Percentiles rank a stretch among this genome's conserved stretches.
Conservation (phyloP, 2,113 vertebrate species). For the Dascyllus trimaculatus region DNA sequence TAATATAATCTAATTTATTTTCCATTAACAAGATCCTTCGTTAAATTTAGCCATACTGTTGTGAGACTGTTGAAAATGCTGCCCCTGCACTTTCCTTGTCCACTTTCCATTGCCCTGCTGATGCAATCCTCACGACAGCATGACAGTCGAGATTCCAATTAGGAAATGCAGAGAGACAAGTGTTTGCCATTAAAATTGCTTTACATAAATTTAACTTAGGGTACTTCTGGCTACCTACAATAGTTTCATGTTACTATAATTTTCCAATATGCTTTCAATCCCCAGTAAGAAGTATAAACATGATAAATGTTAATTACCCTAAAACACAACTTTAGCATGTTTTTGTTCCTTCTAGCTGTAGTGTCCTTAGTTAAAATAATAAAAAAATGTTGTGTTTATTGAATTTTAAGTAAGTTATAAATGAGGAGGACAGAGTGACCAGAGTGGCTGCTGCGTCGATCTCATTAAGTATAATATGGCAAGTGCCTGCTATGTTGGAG, state of each 20-base stretch:
- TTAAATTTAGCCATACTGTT: no score
- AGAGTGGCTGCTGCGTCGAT: background rate
- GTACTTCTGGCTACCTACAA: background rate
- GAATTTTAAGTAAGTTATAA: background rate
- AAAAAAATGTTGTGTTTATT: background rate
- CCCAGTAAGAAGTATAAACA: background rate
- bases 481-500: background rate
- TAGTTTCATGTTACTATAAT: background rate
- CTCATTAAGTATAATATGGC: constrained; percentile 4
- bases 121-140: background rate
- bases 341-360: background rate
- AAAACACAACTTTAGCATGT: no score
- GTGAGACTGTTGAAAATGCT: background rate
- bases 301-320: no score
- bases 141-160: constrained; percentile 28
- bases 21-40: no score
- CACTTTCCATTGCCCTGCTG: background rate
- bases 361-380: background rate
- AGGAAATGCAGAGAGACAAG: background rate
- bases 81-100: background rate
- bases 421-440: background rate
- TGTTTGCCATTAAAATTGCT: constrained; percentile 12
- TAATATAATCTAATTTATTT: no score
- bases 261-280: background rate
- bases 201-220: constrained; percentile 14